Evolutionary conservation across 2,797 vertebrate genomes (phyloP), one percentile per base, ranked within the genome.

Genomic region (Etheostoma perlongum): DNA sequence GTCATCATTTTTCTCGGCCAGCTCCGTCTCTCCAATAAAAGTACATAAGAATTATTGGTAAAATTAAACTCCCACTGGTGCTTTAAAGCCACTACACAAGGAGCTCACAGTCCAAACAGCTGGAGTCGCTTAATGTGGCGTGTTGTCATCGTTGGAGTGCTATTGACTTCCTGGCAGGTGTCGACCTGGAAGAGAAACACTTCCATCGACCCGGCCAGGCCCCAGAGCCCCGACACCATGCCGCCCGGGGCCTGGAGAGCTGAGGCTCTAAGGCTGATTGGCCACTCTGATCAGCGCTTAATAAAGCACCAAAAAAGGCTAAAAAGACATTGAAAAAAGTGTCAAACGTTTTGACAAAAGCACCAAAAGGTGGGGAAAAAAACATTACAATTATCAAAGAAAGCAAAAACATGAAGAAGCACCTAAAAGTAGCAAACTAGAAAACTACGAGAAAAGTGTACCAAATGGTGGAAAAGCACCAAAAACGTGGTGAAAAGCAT

Each of bases 151-250:
- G 71, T 65, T 72, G 64, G 66, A 72, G 70, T 19, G 81, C 67
- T 67, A 86, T 74, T 79, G 85, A 85, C 65, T 40, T 88, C 66
- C 82, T 78, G 46, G 76, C 78, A 66, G 81, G 82, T 66, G 68
- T 81, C 40, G 53, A 72, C 52, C 63, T 48, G 57, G 23, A 81
- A 67, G 77, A 77, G 72, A 74, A 88, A 85, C 66, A 61, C 57
- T 80, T 75, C 11, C 59, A 92, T 90, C 63, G 76, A 92, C 72
- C 83, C 11, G 18, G 53, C 51, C 6, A 48, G 40, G 23, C 74
- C 74, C 74, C 62, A 5, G 52, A 66, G 85, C 15, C 7, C 21
- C 1, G 7, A 62, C 52, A 51, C 14, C 4, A 4, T 53, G 67
- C 48, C 2, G 19, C 78, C 71, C 2, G 3, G 57, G 61, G 61